Conservation (phyloP, 2,797 vertebrate species). For the Danio jaintianensis region DNA sequence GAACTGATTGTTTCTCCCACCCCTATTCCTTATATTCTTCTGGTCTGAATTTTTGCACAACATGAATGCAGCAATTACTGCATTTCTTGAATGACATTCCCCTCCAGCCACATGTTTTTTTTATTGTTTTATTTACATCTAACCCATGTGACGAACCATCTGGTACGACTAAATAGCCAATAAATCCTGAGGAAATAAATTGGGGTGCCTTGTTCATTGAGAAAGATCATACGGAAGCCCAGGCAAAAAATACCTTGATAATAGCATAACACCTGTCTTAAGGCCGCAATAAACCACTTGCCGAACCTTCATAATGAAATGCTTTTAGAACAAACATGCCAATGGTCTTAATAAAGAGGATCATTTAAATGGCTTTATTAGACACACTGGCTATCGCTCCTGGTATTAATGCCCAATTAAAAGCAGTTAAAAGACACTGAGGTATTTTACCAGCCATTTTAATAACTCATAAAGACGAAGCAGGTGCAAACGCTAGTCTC, state of each 20-base stretch:
- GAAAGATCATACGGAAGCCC: conserved; percentile 51
- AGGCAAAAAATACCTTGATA: conserved; percentile 37
- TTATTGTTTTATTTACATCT: conserved; percentile 5
- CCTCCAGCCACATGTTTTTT: conserved; percentile 5
- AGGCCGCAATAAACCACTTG: conserved; percentile 43
- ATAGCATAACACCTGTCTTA: conserved; percentile 49
- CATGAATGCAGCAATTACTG: conserved; percentile 1
- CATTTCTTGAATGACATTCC: conserved; percentile 24
- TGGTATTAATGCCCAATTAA: conserved; percentile 70
- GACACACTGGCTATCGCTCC: conserved; percentile 66
- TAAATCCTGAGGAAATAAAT: conserved; percentile 33
- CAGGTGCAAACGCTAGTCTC: conserved; percentile 66
- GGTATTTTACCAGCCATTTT: conserved; percentile 64
- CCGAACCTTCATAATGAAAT: conserved; percentile 49
- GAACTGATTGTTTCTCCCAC: too few relatives aligned
- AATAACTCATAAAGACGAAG: conserved; percentile 69
- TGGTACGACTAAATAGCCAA: conserved; percentile 41
- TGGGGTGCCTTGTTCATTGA: conserved; percentile 29
- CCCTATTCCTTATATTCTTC: not conserved
- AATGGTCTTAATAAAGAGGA: conserved; percentile 68
- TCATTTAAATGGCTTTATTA: conserved; percentile 68
- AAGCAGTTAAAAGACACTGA: conserved; percentile 71
- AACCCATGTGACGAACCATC: conserved; percentile 43
- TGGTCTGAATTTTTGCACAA: conserved; percentile 12
- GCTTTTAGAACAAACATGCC: conserved; percentile 59